A percentile compares a stretch with the other conserved stretches of the same genome.
Evolutionary conservation across 2,888 invertebrate genomes (phyloP).

Genomic region (Octonoba sinensis): DNA sequence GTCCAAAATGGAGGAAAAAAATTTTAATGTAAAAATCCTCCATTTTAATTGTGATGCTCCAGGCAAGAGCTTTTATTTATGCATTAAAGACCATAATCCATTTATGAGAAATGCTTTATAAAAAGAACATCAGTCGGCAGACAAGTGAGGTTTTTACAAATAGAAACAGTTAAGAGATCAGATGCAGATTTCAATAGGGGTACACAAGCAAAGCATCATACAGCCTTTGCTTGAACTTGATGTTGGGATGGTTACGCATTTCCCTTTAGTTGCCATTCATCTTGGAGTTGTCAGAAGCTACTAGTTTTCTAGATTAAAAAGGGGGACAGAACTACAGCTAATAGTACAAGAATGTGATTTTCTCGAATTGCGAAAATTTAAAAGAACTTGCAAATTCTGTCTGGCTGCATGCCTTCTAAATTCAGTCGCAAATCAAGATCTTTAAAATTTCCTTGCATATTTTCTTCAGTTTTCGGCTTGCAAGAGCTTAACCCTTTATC

Average conservation of each 20-base stretch:
- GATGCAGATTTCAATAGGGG: conserved; percentile 7
- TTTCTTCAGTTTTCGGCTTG: too few relatives aligned
- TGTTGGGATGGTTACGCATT: not conserved
- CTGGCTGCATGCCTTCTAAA: conserved; percentile 18
- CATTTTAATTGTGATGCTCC: conserved; percentile 14
- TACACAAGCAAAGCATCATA: conserved; percentile 10
- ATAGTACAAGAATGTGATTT: not conserved
- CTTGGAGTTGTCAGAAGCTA: conserved; percentile 1
- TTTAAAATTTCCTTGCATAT: conserved; percentile 3
- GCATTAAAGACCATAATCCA: conserved; percentile 12
- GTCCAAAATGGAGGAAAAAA: not conserved
- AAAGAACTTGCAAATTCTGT: too few relatives aligned
- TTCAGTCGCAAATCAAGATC: conserved; percentile 1
- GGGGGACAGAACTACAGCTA: not conserved
- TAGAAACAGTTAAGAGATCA: not conserved
- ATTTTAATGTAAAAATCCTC: not conserved
- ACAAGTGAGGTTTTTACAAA: conserved; percentile 3
- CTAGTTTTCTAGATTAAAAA: not conserved
- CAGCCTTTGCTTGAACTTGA: conserved; percentile 1
- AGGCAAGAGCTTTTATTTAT: conserved; percentile 12
- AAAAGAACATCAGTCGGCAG: not conserved
- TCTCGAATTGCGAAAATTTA: not conserved
- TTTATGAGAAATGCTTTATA: conserved; percentile 8
- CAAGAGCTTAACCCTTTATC: too few relatives aligned
- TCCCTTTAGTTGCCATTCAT: conserved; percentile 13